phyloP scores from a whole-genome alignment of 2,888 invertebrate species.

The Drosophila niveifrons region DNA sequence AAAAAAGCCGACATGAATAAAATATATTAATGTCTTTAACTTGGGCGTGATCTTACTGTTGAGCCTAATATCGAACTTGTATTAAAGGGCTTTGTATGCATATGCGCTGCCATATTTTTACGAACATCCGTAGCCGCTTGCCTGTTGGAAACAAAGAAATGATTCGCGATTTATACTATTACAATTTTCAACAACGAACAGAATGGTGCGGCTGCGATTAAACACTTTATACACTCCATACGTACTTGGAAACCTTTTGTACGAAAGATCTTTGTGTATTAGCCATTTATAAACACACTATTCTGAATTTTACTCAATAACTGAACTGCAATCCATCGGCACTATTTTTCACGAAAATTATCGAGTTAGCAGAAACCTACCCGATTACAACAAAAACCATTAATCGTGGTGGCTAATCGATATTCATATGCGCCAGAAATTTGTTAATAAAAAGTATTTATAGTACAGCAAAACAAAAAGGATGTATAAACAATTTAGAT shows the following conservation, averaged over 20 bases:
- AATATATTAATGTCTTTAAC: constrained; percentile 2
- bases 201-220: constrained; percentile 37
- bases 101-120: constrained; percentile 87
- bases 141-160: constrained; percentile 82
- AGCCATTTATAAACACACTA: constrained; percentile 86
- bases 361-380: constrained; percentile 29
- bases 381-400: constrained; percentile 39
- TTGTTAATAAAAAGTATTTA: too few species aligned
- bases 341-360: constrained; percentile 7
- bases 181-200: background rate
- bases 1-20: constrained; percentile 1
- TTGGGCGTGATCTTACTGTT: constrained; percentile 86
- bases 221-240: constrained; percentile 19
- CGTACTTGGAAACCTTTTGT: constrained; percentile 89
- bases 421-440: background rate
- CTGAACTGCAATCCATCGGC: constrained; percentile 23
- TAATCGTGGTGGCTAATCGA: constrained; percentile 39
- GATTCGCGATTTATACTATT: background rate
- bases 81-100: constrained; percentile 87
- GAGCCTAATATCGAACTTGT: constrained; percentile 90
- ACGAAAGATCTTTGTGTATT: constrained; percentile 90
- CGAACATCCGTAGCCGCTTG: constrained; percentile 92
- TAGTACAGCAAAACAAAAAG: too few species aligned
- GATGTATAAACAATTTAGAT: too few species aligned
- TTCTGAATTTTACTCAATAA: background rate